Conservation (phyloP, 2,797 vertebrate species). For the Neomorphus geoffroyi region DNA sequence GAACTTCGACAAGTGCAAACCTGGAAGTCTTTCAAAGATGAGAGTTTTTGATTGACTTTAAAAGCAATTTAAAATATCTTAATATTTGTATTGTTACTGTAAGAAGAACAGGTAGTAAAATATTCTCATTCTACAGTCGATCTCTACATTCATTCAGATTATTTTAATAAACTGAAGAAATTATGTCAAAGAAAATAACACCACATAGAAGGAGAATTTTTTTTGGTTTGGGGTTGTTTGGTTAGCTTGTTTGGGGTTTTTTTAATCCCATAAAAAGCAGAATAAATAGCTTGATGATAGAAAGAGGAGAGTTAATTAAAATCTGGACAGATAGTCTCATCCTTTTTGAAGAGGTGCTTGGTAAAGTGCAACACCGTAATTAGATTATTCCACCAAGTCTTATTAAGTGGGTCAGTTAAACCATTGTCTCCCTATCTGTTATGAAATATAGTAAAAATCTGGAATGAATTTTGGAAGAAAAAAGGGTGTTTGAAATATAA, state of each 20-base stretch:
- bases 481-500: neutral
- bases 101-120: neutral
- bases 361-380: neutral
- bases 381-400: neutral
- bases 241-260: neutral
- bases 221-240: neutral
- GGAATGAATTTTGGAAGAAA: neutral
- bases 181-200: neutral
- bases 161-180: neutral
- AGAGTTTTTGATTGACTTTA: neutral
- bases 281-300: neutral
- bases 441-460: neutral
- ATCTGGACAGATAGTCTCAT: neutral
- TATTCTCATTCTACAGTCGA: neutral
- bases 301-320: neutral
- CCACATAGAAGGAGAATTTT: fast-evolving
- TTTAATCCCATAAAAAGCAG: neutral
- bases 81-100: neutral
- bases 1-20: neutral
- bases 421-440: neutral
- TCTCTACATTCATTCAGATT: neutral
- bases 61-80: neutral
- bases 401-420: neutral
- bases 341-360: neutral
- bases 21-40: neutral